These are phyloP conservation scores for Pyrrhia umbra DNA, from an alignment of 2,888 invertebrate genomes.

Conservation along the genomic window DNA sequence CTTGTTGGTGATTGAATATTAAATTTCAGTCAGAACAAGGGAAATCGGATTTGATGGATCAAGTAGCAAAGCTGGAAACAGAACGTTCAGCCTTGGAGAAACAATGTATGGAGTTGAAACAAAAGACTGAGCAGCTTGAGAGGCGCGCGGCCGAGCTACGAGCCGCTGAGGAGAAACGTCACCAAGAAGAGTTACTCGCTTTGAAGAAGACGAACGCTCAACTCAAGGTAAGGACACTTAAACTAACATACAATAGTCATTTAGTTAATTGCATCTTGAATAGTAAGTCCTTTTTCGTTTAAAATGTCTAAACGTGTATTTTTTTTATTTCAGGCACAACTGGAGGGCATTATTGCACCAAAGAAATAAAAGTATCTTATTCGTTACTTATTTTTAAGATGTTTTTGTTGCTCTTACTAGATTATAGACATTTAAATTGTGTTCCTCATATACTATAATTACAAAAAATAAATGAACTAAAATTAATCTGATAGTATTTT, in stretches of 20 bases:
- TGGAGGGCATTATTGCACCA: constrained; percentile 98
- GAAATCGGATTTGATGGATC: constrained; percentile 94
- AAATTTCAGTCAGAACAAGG: constrained; percentile 94
- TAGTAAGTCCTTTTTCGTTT: too few relatives aligned
- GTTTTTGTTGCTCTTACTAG: constrained; percentile 57
- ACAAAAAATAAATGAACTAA: constrained; percentile 39
- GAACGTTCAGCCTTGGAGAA: constrained; percentile 92
- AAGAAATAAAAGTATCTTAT: constrained; percentile 92
- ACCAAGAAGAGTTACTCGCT: constrained; percentile 97
- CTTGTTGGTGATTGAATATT: background rate
- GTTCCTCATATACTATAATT: constrained; percentile 57
- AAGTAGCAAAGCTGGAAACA: constrained; percentile 92
- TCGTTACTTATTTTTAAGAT: constrained; percentile 62
- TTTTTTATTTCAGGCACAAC: constrained; percentile 92
- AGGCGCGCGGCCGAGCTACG: constrained; percentile 95
- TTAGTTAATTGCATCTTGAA: background rate
- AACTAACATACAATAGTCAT: background rate
- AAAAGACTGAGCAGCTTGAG: constrained; percentile 94
- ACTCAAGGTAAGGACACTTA: constrained; percentile 92
- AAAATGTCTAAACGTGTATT: constrained; percentile 1
- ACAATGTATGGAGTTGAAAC: constrained; percentile 90
- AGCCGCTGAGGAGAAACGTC: constrained; percentile 97
- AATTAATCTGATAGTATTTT: constrained; percentile 22
- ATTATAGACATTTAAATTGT: constrained; percentile 55
- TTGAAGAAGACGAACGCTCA: constrained; percentile 98